A percentile compares a stretch with the other conserved stretches of the same genome.
Evolutionary conservation across 2,888 invertebrate species (phyloP).

Genomic region (Ceriagrion tenellum): DNA sequence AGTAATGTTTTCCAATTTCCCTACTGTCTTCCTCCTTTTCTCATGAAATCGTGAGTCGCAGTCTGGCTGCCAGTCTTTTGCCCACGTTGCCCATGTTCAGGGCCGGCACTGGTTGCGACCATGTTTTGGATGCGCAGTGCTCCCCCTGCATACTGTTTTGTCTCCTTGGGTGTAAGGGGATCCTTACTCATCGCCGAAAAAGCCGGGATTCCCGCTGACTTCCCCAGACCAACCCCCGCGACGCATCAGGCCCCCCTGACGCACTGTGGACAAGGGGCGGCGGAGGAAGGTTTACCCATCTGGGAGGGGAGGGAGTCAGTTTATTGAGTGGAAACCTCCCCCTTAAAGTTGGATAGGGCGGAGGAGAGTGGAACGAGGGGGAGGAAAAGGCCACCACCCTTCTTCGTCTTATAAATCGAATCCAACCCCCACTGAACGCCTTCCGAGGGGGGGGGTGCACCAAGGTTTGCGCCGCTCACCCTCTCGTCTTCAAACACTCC

Average conservation of each 20-base stretch:
- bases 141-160: neutral
- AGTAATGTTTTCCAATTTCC: too few species aligned
- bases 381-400: neutral
- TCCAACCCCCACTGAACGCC: neutral
- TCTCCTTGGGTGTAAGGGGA: neutral
- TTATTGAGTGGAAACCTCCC: slow-evolving; percentile 5
- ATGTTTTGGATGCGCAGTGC: neutral
- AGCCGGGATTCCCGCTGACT: slow-evolving; percentile 19
- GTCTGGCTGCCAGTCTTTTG: too few species aligned
- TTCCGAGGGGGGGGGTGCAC: neutral
- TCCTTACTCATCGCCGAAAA: slow-evolving; percentile 13
- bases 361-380: neutral
- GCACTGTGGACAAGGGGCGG: neutral
- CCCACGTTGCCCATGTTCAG: too few species aligned
- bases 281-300: neutral
- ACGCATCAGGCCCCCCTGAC: neutral
- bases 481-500: neutral
- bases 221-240: neutral
- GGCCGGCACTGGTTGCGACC: too few species aligned
- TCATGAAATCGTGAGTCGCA: too few species aligned
- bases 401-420: neutral
- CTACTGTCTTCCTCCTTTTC: too few species aligned
- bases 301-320: neutral
- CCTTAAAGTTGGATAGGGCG: neutral
- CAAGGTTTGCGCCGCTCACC: neutral